Evolutionary conservation across 2,888 invertebrate genomes (phyloP).

Genomic region (Strigamia crassipes): DNA sequence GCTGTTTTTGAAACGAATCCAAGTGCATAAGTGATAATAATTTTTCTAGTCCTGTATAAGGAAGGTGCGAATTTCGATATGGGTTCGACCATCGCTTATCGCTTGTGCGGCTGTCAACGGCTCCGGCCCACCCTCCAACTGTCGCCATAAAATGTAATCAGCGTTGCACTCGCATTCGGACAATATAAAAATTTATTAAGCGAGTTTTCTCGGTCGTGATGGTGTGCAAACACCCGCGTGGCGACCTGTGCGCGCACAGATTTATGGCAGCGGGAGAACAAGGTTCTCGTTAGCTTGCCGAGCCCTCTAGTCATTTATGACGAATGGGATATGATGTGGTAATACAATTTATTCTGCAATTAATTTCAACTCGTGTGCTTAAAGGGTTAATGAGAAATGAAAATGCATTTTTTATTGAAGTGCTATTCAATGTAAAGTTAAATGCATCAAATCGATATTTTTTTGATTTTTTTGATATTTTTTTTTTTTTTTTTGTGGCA

Average conservation of each 20-base stretch:
- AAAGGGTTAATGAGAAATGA: too few relatives aligned
- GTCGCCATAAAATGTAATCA: conserved; percentile 31
- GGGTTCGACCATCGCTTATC: conserved; percentile 23
- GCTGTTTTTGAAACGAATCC: background rate
- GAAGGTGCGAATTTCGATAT: background rate
- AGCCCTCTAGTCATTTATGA: background rate
- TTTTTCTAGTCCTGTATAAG: background rate
- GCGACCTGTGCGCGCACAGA: conserved; percentile 4
- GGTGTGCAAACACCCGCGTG: conserved; percentile 24
- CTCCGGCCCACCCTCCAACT: conserved; percentile 12
- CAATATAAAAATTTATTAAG: conserved; percentile 20
- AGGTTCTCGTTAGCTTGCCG: background rate
- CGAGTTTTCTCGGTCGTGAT: conserved; percentile 34
- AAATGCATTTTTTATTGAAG: background rate
- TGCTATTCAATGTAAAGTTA: too few relatives aligned
- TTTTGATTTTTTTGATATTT: too few relatives aligned
- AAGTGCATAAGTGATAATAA: conserved; percentile 8
- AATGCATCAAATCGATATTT: too few relatives aligned
- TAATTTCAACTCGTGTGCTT: background rate
- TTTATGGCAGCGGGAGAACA: conserved; percentile 16
- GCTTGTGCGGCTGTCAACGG: conserved; percentile 11
- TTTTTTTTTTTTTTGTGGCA: too few relatives aligned
- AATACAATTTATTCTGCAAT: background rate
- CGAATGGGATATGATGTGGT: background rate
- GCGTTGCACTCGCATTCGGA: conserved; percentile 20